A percentile compares a stretch with the other conserved stretches of the same genome.
These are phyloP conservation scores for Alfaro cultratus DNA, from an alignment of 2,797 vertebrate genomes.

Conservation along the genomic window DNA sequence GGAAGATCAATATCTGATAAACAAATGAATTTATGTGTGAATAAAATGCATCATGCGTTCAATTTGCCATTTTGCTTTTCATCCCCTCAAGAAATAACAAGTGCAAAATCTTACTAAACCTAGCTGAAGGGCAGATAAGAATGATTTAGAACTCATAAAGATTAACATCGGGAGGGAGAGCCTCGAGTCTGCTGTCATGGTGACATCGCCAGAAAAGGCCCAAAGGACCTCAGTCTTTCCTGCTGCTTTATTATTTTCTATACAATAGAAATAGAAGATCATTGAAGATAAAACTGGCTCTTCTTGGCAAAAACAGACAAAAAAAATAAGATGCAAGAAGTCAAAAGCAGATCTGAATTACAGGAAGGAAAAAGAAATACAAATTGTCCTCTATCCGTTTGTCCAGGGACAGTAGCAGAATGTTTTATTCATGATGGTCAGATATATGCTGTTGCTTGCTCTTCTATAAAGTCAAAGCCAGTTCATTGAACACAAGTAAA, in stretches of 20 bases:
- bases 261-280: conserved; percentile 84
- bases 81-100: conserved; percentile 79
- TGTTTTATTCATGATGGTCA: conserved; percentile 72
- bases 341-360: conserved; percentile 75
- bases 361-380: conserved; percentile 49
- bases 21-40: conserved; percentile 62
- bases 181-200: conserved; percentile 81
- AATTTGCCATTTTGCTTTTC: conserved; percentile 72
- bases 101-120: conserved; percentile 82
- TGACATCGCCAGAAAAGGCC: conserved; percentile 76
- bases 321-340: conserved; percentile 67
- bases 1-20: conserved; percentile 58
- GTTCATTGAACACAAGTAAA: conserved; percentile 72
- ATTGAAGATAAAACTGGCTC: conserved; percentile 79
- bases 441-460: conserved; percentile 71
- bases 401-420: conserved; percentile 68
- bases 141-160: conserved; percentile 76
- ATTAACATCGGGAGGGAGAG: conserved; percentile 75
- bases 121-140: conserved; percentile 75
- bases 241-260: conserved; percentile 81
- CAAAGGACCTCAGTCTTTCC: conserved; percentile 73
- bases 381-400: conserved; percentile 59
- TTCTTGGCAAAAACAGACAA: conserved; percentile 67
- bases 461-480: conserved; percentile 75
- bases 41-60: conserved; percentile 72